These are phyloP conservation scores for Drosophila prosaltans DNA, from an alignment of 1,140 invertebrate genomes.

Conservation along the genomic window DNA sequence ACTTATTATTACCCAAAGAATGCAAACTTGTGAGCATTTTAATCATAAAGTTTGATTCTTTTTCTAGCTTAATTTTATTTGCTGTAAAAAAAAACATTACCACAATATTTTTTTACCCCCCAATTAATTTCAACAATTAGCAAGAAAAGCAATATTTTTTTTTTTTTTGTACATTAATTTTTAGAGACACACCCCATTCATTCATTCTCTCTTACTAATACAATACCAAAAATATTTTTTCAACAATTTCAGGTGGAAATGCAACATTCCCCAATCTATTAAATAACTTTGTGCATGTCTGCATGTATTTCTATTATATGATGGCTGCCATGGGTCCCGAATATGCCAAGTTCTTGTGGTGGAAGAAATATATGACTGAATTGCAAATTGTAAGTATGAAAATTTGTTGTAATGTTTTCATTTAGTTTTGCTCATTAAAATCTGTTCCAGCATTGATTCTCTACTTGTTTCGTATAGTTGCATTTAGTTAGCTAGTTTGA, in stretches of 20 bases:
- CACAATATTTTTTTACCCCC: no score
- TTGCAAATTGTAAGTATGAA: slow-evolving; percentile 91
- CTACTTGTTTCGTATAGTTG: neutral
- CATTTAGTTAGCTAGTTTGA: slow-evolving; percentile 12
- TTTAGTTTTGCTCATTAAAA: slow-evolving; percentile 42
- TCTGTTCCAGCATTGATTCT: slow-evolving; percentile 57
- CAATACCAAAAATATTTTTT: neutral
- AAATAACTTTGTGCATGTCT: slow-evolving; percentile 97
- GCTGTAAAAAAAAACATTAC: no score
- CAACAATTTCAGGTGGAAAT: slow-evolving; percentile 88
- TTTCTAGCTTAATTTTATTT: no score
- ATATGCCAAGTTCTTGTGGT: slow-evolving; percentile 96
- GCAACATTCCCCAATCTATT: slow-evolving; percentile 95
- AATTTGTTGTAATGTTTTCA: neutral
- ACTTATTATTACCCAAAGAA: no score
- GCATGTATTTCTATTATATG: slow-evolving; percentile 97
- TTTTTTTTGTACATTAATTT: no score
- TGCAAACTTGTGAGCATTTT: no score
- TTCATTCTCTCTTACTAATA: neutral
- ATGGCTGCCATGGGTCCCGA: slow-evolving; percentile 95
- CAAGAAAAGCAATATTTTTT: no score
- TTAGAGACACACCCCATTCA: neutral
- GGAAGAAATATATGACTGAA: slow-evolving; percentile 96
- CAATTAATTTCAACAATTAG: no score
- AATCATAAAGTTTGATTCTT: no score